Conservation (phyloP, 2,113 vertebrate species). For the rabbit (Oryctolagus cuniculus) region DNA sequence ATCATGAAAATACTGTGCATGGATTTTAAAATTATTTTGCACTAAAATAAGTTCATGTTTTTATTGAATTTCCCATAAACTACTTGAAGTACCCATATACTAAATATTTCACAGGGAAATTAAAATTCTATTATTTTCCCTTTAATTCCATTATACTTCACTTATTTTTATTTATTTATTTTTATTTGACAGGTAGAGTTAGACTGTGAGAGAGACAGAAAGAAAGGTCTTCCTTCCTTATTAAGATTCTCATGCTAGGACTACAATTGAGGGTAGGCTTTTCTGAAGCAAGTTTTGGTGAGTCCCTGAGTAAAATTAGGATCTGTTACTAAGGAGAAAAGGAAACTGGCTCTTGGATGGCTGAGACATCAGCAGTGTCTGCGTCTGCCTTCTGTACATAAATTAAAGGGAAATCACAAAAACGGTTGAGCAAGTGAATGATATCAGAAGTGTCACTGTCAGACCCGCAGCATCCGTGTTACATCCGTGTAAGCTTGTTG, state of each 20-base stretch:
- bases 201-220: too few relatives aligned
- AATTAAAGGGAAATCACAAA: background rate
- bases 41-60: too few relatives aligned
- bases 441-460: background rate
- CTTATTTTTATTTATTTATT: background rate
- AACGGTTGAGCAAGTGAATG: background rate
- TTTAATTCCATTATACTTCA: constrained; percentile 40
- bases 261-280: background rate
- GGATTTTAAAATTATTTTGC: too few relatives aligned
- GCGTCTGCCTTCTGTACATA: background rate
- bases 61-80: too few relatives aligned
- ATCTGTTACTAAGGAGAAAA: background rate
- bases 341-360: background rate
- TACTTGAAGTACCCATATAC: background rate
- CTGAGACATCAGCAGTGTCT: background rate
- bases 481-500: background rate
- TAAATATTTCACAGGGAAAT: background rate
- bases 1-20: too few relatives aligned
- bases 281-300: background rate
- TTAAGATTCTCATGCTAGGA: constrained; percentile 27
- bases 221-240: too few relatives aligned
- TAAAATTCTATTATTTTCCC: background rate
- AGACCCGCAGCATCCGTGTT: background rate
- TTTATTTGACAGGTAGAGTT: too few relatives aligned
- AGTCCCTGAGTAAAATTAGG: background rate